phyloP scores from a whole-genome alignment of 2,888 invertebrate genomes.

The Pycnomerus fuliginosus region DNA sequence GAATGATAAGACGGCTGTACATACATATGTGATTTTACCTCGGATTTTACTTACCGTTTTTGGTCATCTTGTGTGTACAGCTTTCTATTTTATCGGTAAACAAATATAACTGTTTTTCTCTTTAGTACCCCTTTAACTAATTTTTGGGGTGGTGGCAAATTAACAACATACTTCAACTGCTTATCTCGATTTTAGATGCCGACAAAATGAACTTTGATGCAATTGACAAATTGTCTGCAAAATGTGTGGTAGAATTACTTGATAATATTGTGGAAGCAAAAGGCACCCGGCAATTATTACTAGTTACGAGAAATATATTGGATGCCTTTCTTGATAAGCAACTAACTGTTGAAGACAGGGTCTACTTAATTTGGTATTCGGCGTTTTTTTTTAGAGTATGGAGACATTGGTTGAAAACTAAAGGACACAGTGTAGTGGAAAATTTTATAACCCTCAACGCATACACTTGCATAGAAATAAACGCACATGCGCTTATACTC shows the following conservation, averaged over 20 bases:
- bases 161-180: too few relatives aligned
- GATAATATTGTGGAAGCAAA: background rate
- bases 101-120: too few relatives aligned
- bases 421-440: background rate
- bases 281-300: slow-evolving; percentile 5
- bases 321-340: slow-evolving; percentile 12
- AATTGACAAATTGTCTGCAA: slow-evolving; percentile 8
- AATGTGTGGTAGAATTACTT: slow-evolving; percentile 1
- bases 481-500: slow-evolving; percentile 16
- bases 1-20: too few relatives aligned
- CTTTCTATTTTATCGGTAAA: too few relatives aligned
- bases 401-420: slow-evolving; percentile 4
- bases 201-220: slow-evolving; percentile 22
- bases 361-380: slow-evolving; percentile 10
- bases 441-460: slow-evolving; percentile 16
- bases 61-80: too few relatives aligned
- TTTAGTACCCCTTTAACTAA: too few relatives aligned
- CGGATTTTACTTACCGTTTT: too few relatives aligned
- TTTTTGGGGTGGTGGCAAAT: too few relatives aligned
- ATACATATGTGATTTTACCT: too few relatives aligned
- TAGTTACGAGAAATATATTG: slow-evolving; percentile 6
- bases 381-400: slow-evolving; percentile 10
- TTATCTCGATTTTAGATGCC: background rate
- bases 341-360: slow-evolving; percentile 3
- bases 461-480: slow-evolving; percentile 12